phyloP scores from a whole-genome alignment of 2,888 invertebrate genomes.

The Athrips mouffetella region DNA sequence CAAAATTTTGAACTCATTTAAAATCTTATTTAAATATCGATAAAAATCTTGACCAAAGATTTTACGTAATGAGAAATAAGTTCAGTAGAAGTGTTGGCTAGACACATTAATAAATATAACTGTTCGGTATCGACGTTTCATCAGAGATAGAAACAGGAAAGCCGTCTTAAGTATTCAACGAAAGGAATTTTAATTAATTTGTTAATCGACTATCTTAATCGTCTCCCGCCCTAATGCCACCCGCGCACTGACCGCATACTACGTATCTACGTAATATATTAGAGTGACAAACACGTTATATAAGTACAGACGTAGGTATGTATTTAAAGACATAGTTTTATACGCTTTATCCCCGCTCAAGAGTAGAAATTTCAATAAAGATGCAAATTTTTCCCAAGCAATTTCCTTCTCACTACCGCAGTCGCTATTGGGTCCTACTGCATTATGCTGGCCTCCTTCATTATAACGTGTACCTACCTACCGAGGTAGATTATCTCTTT shows the following conservation, averaged over 20 bases:
- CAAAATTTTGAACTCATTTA: background rate
- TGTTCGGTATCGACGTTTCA: conserved; percentile 8
- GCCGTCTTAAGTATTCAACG: background rate
- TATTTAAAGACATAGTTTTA: conserved; percentile 70
- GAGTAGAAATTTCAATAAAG: conserved; percentile 76
- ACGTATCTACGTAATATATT: conserved; percentile 28
- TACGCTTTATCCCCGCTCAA: conserved; percentile 66
- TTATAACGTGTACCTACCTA: conserved; percentile 40
- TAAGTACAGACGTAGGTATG: conserved; percentile 33
- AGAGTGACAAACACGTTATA: conserved; percentile 32
- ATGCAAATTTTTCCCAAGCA: conserved; percentile 70
- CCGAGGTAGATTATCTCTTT: conserved; percentile 38
- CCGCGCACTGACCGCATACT: conserved; percentile 31
- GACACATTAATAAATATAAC: conserved; percentile 11
- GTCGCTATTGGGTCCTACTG: conserved; percentile 64
- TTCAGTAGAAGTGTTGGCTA: background rate
- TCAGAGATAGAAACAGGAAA: conserved; percentile 1
- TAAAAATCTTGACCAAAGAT: background rate
- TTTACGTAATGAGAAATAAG: background rate
- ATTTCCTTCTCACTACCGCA: conserved; percentile 63
- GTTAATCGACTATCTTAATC: conserved; percentile 33
- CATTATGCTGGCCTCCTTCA: conserved; percentile 53
- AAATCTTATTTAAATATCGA: background rate
- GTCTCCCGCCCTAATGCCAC: conserved; percentile 32
- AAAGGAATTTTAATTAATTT: conserved; percentile 19